Base-by-base conservation (phyloP, 2,888 invertebrate genomes). In the Drosophila niveifrons region DNA sequence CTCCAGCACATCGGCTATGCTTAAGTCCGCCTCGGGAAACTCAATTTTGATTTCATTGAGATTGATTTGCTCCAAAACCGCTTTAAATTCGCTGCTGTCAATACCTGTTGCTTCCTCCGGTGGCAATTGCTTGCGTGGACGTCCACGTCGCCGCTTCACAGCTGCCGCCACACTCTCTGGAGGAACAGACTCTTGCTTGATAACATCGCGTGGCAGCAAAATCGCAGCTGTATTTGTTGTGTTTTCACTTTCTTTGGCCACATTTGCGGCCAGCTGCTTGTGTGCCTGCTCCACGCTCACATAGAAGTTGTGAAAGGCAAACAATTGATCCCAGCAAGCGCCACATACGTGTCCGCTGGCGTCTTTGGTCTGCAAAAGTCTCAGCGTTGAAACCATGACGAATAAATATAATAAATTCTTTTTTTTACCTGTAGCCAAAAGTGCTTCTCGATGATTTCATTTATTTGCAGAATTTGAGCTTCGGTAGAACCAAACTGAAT, bases 231-330 rank as follows among this genome's bases (percentile, higher is more conserved):
- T 23, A 7, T 31, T 31, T 41, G 41, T n/a, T 11, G 36, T 9
- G 39, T 10, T 46, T 7, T n/a, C 29, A 4, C 29, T 29, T 1
- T 52, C 34, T 36, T 11, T n/a, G n/a, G 4, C 11, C 3, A 47
- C 15, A 28, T 15, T 34, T 3, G 41, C 9, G 17, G 29, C 23
- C 0, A 84, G 65, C 1, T 39, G 17, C 8, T 67, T 72, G 65
- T 86, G 85, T 6, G 88, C 88, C 9, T 75, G 72, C 46, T 89
- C 83, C 2, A 91, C 82, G 23, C 69, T 79, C 4, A 64, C 44
- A 41, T 91, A 91, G 72, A 90, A 91, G 17, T 76, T 78, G 68
- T 91, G 91, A 68, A 91, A 91, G 29, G 80, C 69, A 50, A 76
- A 55, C 31, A 90, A 53, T 15, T 84, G 72, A 7, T 73, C 62